Evolutionary conservation across 2,888 invertebrate species (phyloP).

Genomic region (Hirtodrosophila confusa): DNA sequence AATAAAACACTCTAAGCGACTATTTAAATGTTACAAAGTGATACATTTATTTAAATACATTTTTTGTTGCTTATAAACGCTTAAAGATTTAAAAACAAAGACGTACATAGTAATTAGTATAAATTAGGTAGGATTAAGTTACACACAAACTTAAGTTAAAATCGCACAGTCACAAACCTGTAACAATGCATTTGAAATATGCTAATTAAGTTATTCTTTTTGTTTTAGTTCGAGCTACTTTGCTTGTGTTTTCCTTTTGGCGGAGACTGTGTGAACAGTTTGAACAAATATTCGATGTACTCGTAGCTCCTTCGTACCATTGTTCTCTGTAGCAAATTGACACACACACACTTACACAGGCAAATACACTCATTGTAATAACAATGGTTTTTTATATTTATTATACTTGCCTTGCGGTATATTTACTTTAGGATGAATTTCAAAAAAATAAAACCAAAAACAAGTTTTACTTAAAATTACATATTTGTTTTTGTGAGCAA

Average conservation of each 20-base stretch:
- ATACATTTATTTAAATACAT: conserved; percentile 28
- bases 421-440: not conserved
- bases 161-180: conserved; percentile 26
- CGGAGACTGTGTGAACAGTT: conserved; percentile 12
- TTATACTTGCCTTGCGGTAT: not conserved
- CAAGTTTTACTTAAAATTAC: too few relatives aligned
- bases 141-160: conserved; percentile 28
- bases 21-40: conserved; percentile 12
- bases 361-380: conserved; percentile 1
- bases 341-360: conserved; percentile 1
- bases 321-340: conserved; percentile 34
- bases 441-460: conserved; percentile 52
- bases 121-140: conserved; percentile 30
- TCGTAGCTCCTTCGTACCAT: conserved; percentile 13
- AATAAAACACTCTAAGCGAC: not conserved
- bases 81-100: conserved; percentile 8
- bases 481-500: too few relatives aligned
- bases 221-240: conserved; percentile 12
- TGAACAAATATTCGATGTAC: conserved; percentile 14
- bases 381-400: conserved; percentile 2
- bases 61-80: conserved; percentile 13
- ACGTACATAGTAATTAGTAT: conserved; percentile 16
- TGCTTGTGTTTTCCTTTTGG: not conserved
- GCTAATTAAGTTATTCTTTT: conserved; percentile 53
- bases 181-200: conserved; percentile 51